Base-by-base conservation (phyloP, 2,888 invertebrate species). In the Tholera decimalis region DNA sequence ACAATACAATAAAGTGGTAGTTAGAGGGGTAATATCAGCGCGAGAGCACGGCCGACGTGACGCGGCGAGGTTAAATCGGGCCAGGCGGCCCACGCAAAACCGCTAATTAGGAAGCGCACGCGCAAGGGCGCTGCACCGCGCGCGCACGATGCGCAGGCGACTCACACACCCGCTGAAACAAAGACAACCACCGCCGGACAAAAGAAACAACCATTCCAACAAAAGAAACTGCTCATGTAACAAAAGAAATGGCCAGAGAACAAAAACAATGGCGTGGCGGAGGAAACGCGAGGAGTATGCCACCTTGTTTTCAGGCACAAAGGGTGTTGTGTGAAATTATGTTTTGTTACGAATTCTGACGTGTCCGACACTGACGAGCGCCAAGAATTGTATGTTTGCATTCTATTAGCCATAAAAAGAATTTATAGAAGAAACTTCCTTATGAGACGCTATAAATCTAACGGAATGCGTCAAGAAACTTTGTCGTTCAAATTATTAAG, bases 61-160 rank as follows among this genome's bases (percentile, higher is more conserved):
- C 90, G 91, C 82, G 82, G 83, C 85, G 90, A 92, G 89, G 92
- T 92, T 91, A 93, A 91, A 92, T 91, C 92, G 86, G 91, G 88
- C 86, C 89, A 88, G 76, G 80, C 91, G 80, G 86, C 91, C 92
- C 89, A 92, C 92, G 89, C 88, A 86, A 84, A 82, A 82, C 84
- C 90, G 89, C 91, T 95, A 94, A 95, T 94, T 94, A 93, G 93
- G 92, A 93, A 92, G 91, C 90, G 93, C 91, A 86, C 89, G 91
- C 91, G 90, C 93, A 92, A 91, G 91, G 89, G 91, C 92, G 91
- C 90, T 92, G 92, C 93, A 92, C 89, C 87, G 85, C 30, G 51
- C 56, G 61, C 83, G 81, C 81, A 84, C 85, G 85, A 84, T 86
- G 89, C 84, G 84, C 88, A 71, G 71, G 80, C 85, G 81, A 74